These are phyloP conservation scores for Sarcophaga carnaria DNA, from an alignment of 2,888 invertebrate genomes.

Conservation along the genomic window DNA sequence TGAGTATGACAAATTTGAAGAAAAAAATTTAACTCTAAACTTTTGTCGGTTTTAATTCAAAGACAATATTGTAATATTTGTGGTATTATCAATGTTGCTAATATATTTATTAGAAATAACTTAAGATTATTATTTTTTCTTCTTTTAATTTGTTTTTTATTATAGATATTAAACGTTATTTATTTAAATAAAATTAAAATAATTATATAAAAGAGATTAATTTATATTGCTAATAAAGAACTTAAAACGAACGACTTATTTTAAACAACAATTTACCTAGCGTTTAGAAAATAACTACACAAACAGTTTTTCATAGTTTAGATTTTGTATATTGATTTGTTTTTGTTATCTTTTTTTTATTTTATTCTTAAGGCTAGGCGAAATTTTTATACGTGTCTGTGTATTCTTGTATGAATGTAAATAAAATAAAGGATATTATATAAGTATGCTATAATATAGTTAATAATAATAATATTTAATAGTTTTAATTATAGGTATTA, in stretches of 20 bases:
- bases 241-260: constrained; percentile 16
- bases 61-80: neutral
- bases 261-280: constrained; percentile 35
- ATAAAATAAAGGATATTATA: neutral
- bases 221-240: constrained; percentile 65
- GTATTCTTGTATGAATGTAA: too few species aligned
- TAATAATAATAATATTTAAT: neutral
- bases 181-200: constrained; percentile 30
- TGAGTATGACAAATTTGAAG: too few species aligned
- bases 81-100: constrained; percentile 60
- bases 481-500: too few species aligned
- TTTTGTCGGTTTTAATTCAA: neutral
- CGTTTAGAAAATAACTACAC: constrained; percentile 19
- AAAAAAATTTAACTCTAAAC: too few species aligned
- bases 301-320: neutral
- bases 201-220: neutral
- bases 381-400: constrained; percentile 7
- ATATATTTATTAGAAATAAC: constrained; percentile 61
- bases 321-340: neutral
- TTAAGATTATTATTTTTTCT: constrained; percentile 34
- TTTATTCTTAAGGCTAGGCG: constrained; percentile 40
- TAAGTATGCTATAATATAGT: neutral
- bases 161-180: constrained; percentile 31
- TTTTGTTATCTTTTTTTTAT: neutral
- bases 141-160: neutral